Conservation (phyloP, 2,797 vertebrate species). For the Notamacropus eugenii region DNA sequence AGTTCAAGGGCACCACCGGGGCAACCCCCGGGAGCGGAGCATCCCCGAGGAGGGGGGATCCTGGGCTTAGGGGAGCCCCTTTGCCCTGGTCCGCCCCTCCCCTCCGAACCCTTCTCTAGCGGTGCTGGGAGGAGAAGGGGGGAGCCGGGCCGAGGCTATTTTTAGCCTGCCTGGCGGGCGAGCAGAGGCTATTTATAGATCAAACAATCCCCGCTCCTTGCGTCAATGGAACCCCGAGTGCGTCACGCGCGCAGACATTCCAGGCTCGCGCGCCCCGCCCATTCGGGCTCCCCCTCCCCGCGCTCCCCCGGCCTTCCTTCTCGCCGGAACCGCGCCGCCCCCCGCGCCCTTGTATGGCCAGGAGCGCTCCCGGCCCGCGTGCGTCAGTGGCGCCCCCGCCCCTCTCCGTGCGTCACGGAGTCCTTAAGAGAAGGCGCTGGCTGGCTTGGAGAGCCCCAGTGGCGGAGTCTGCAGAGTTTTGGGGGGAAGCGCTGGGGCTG, state of each 20-base stretch:
- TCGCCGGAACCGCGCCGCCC: constrained; percentile 82
- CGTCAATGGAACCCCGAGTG: constrained; percentile 98
- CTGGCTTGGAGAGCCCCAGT: constrained; percentile 72
- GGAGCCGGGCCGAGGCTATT: constrained; percentile 81
- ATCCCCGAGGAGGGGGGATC: not conserved
- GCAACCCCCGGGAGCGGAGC: not conserved
- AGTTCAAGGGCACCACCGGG: not conserved
- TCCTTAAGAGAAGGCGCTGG: constrained; percentile 84
- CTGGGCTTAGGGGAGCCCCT: not conserved
- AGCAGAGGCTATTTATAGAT: constrained; percentile 91
- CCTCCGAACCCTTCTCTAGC: not conserved
- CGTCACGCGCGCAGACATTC: constrained; percentile 91
- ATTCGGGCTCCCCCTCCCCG: constrained; percentile 86
- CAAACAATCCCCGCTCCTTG: constrained; percentile 87
- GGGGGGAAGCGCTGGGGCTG: constrained; percentile 4
- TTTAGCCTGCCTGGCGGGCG: constrained; percentile 82
- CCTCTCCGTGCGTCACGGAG: constrained; percentile 85
- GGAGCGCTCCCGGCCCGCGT: constrained; percentile 76
- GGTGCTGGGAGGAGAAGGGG: constrained; percentile 2
- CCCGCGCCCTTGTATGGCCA: constrained; percentile 86
- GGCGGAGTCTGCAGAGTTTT: constrained; percentile 63
- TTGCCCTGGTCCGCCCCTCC: not conserved
- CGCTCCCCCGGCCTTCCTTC: constrained; percentile 81
- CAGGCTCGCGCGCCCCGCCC: constrained; percentile 77
- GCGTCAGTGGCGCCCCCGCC: constrained; percentile 85